Base-by-base conservation (phyloP, 1,140 invertebrate species). In the Helicoverpa zea region DNA sequence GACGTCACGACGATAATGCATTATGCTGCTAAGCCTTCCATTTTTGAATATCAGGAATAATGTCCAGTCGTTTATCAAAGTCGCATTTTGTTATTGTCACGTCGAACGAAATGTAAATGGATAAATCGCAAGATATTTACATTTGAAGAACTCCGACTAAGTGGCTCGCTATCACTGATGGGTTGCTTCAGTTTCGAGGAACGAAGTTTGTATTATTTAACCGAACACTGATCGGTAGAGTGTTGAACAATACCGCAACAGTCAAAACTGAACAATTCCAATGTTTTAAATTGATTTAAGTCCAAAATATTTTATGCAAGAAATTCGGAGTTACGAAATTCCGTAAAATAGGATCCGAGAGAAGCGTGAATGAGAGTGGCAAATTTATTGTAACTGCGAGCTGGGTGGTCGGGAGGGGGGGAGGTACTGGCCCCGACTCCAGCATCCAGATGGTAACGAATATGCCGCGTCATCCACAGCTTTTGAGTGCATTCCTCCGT, bases 351-450 rank as follows among this genome's bases (percentile, higher is more conserved):
- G 30, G 73, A 59, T 23, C 56, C 43, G 43, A 52, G 54, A n/a
- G 56, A 59, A 61, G 56, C 73, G 58, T 75, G 73, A 75, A 75
- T 63, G 73, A 75, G 73, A 56, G 73, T 49, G 58, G 73, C 56
- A 75, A 75, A 75, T 75, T 75, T 75, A 75, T 75, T 75, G 73
- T 75, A n/a, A 61, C 35, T 75, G 56, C 70, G 29, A 47, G 56
- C 73, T 75, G 43, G 16, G 73, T 35, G 58, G 2, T 4, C 43
- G 70, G 29, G 68, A 23, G 2, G n/a, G 18, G 16, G 49, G 51
- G 23, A 14, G 30, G 54, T 23, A 16, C 70, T 16, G 54, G 35
- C 35, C 56, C 35, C 35, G 13, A 16, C 58, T 18, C 47, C 58
- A 51, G 56, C 29, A 54, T 51, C 56, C 73, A 75, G 18, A 13